phyloP scores from a whole-genome alignment of 2,797 vertebrate genomes.

The Gambelia wislizenii region DNA sequence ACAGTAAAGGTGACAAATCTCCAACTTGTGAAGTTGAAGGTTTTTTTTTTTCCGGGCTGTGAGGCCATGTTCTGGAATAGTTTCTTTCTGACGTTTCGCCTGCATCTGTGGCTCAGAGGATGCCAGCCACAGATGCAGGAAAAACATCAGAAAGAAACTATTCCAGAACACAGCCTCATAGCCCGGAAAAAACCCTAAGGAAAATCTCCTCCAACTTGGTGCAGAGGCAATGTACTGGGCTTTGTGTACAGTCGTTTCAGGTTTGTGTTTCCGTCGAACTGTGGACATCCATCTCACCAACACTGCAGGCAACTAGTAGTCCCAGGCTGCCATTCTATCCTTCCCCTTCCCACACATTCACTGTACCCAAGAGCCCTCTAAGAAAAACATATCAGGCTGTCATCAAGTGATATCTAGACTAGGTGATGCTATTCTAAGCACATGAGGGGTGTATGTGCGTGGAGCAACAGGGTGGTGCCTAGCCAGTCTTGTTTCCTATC shows the following conservation, averaged over 20 bases:
- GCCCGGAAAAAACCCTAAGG: no score
- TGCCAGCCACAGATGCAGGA: no score
- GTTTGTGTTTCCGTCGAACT: background rate
- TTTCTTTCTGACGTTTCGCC: no score
- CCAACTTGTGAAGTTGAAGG: no score
- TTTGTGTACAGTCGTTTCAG: background rate
- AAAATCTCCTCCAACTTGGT: no score
- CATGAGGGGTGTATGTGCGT: background rate
- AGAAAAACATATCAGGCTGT: background rate
- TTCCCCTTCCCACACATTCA: background rate
- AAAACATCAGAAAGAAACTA: no score
- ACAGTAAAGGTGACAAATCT: no score
- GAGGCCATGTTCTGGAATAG: no score
- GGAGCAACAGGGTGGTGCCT: background rate
- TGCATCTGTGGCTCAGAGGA: no score
- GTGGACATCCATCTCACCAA: background rate
- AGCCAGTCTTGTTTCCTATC: accelerated
- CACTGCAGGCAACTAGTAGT: no score
- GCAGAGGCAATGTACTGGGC: background rate
- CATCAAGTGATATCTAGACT: background rate
- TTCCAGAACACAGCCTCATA: no score
- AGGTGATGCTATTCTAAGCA: background rate
- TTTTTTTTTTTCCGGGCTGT: no score
- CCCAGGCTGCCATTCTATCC: background rate
- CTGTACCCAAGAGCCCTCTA: background rate